Conservation (phyloP, 2,113 vertebrate species). For the Emydura subglobosa region DNA sequence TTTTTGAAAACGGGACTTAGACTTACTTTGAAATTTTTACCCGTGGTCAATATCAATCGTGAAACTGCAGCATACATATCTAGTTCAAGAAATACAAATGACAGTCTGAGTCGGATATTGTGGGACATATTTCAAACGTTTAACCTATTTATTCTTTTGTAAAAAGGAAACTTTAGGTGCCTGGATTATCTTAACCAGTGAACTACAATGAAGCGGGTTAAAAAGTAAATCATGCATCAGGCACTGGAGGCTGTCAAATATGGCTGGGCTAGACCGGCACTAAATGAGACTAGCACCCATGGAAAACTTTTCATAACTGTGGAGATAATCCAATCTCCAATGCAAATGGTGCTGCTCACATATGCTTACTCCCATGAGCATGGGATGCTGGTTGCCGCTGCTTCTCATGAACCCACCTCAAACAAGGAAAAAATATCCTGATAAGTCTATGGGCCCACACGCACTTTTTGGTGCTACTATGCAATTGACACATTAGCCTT, state of each 20-base stretch:
- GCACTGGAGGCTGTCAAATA: background rate
- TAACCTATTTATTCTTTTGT: background rate
- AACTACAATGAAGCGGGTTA: background rate
- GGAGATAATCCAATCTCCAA: background rate
- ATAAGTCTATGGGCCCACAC: background rate
- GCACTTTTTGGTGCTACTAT: too few species aligned
- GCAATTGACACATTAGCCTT: background rate
- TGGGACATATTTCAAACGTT: background rate
- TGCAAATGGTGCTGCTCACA: too few species aligned
- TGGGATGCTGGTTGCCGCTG: background rate
- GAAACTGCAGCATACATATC: background rate
- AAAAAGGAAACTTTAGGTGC: background rate
- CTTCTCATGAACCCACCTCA: background rate
- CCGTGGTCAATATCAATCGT: accelerated
- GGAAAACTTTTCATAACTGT: background rate
- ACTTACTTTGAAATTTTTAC: background rate
- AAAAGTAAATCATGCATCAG: background rate
- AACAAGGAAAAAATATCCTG: background rate
- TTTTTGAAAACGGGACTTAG: background rate
- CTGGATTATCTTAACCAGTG: background rate
- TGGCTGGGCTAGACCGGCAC: background rate
- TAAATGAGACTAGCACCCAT: background rate
- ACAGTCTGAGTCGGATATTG: accelerated
- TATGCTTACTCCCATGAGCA: background rate
- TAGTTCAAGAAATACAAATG: accelerated